A percentile compares a stretch with the other conserved stretches of the same genome.
Conservation (phyloP, 2,113 vertebrate genomes). For the Poecile atricapillus region DNA sequence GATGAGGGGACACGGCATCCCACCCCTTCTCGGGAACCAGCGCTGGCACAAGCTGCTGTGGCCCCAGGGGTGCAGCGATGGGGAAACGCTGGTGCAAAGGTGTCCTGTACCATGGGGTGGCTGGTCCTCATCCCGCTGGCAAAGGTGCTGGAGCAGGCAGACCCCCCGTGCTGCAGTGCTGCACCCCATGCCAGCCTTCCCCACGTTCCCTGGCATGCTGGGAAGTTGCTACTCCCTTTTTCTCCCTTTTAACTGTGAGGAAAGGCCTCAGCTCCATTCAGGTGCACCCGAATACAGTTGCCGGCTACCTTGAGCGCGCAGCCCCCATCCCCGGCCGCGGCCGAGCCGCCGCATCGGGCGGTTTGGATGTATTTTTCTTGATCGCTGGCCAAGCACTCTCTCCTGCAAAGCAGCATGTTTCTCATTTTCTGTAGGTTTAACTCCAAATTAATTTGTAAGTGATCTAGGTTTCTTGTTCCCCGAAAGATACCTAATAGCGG, state of each 20-base stretch:
- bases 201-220: accelerated
- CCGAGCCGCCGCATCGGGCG: background rate
- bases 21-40: background rate
- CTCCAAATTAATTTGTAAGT: constrained; percentile 69
- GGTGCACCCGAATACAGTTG: background rate
- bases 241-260: background rate
- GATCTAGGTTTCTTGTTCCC: constrained; percentile 65
- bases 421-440: constrained; percentile 68
- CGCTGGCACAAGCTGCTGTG: background rate
- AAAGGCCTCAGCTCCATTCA: background rate
- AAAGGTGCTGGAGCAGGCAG: background rate
- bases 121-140: background rate
- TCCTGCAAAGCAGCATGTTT: constrained; percentile 67
- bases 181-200: background rate
- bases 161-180: accelerated
- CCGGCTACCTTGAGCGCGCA: background rate
- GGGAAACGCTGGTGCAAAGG: background rate
- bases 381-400: constrained; percentile 53
- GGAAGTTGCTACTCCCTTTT: background rate
- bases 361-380: constrained; percentile 66
- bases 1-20: accelerated
- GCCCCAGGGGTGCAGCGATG: accelerated
- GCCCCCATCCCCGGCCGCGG: background rate
- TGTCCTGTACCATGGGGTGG: accelerated
- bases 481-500: constrained; percentile 54